Evolutionary conservation across 2,113 vertebrate genomes (phyloP), one percentile per base, ranked within the genome.

Genomic region (Gasterosteus aculeatus): DNA sequence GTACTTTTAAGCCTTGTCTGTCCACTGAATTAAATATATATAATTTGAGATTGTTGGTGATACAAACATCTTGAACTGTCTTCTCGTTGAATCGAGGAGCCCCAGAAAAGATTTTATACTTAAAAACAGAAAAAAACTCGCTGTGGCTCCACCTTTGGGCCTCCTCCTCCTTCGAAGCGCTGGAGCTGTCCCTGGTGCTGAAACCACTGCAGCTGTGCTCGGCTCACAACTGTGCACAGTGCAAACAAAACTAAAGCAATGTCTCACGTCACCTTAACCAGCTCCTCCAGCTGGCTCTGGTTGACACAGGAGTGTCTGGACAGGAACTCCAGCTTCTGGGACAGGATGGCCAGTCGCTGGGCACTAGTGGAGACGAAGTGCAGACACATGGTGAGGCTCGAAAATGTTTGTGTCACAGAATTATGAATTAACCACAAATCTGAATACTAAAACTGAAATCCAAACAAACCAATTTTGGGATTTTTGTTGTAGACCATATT

Each of bases 291-390:
- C 85, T 98, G 95, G 12, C 95, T 95, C 66, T 95, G 94, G 89
- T 97, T 98, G 85, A 98, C 96, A 82, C 97, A 98, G 46, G 96
- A 81, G 71, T 98, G 95, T 63, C 94, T 92, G 80, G 96, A 95
- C 59, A 98, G 93, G 87, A 98, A 98, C 12, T 95, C 94, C 82
- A 96, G 93, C 91, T 98, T 98, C 94, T 97, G 96, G 86, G 95
- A 93, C 89, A 97, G 91, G 69, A 98, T 98, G 78, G 96, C 95
- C 84, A 95, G 88, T 91, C 94, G 95, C 94, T 97, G 96, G 33
- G 95, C 92, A 71, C 92, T 93, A 46, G 5, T 19, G 29, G 53
- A 78, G 42, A 62, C 29, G 70, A 57, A 16, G 60, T 3, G 51
- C 39, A 47, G 26, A 57, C 18, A 33, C 26, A 22, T 1, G 39